phyloP scores from a whole-genome alignment of 1,140 invertebrate genomes.

The Frieseomelitta varia region DNA sequence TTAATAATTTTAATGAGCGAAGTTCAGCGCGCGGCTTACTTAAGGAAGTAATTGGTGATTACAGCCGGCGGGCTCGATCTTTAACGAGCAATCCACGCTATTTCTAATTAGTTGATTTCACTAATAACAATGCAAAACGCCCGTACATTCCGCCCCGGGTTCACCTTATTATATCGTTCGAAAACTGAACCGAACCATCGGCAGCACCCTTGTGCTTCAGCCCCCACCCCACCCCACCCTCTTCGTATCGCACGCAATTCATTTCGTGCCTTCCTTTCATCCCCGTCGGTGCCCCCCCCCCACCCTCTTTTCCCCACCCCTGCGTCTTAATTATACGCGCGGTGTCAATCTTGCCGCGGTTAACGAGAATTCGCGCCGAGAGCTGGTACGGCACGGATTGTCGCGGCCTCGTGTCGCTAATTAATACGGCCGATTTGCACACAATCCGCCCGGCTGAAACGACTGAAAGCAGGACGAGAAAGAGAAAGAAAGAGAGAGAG shows the following conservation, averaged over 20 bases:
- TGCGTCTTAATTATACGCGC: conserved; percentile 60
- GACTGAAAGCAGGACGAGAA: background rate
- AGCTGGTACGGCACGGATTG: conserved; percentile 34
- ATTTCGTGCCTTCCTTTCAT: background rate
- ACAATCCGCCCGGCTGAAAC: conserved; percentile 16
- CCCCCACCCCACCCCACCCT: no score
- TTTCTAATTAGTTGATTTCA: conserved; percentile 69
- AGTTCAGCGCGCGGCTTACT: conserved; percentile 62
- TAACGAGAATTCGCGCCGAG: conserved; percentile 43
- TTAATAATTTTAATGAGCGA: conserved; percentile 69
- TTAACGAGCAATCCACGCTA: conserved; percentile 67
- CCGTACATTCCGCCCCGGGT: background rate
- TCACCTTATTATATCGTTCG: background rate
- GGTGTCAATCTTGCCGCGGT: conserved; percentile 61
- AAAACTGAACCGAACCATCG: no score
- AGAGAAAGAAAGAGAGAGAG: background rate
- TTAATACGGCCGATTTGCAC: conserved; percentile 48
- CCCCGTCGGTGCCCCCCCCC: no score
- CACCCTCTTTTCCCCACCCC: background rate
- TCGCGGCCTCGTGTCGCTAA: conserved; percentile 31
- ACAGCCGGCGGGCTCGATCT: conserved; percentile 61
- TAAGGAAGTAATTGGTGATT: conserved; percentile 68
- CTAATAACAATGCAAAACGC: conserved; percentile 33
- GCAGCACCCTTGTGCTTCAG: no score
- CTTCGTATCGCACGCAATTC: conserved; percentile 31